phyloP scores from a whole-genome alignment of 2,888 invertebrate species.

The Drosophila merina region DNA sequence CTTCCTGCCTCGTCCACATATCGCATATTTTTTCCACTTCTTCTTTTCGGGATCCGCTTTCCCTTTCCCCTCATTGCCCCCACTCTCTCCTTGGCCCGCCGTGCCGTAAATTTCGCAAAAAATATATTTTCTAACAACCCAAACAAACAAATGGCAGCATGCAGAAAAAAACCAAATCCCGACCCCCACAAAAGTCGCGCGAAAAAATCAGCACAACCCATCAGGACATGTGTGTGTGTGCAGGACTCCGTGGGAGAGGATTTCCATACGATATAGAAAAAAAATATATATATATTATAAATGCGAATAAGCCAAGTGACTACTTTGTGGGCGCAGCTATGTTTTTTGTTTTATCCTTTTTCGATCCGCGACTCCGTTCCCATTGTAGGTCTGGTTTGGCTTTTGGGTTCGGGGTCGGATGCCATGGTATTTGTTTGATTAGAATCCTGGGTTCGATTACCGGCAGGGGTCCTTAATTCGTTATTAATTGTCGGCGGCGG shows the following conservation, averaged over 20 bases:
- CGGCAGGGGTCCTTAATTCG: constrained; percentile 43
- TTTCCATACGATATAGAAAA: constrained; percentile 61
- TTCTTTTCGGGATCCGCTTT: constrained; percentile 41
- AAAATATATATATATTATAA: constrained; percentile 57
- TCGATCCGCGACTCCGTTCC: not conserved
- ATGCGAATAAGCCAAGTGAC: constrained; percentile 57
- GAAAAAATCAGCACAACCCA: constrained; percentile 60
- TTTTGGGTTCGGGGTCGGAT: constrained; percentile 22
- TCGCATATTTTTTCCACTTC: constrained; percentile 57
- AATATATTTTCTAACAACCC: constrained; percentile 80
- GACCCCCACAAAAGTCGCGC: constrained; percentile 71
- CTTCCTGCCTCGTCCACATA: constrained; percentile 64
- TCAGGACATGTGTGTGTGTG: constrained; percentile 27
- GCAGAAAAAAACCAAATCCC: constrained; percentile 60
- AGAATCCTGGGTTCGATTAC: constrained; percentile 50
- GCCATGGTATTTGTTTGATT: constrained; percentile 59
- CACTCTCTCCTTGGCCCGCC: constrained; percentile 24
- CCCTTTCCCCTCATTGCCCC: constrained; percentile 7
- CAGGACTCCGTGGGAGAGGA: constrained; percentile 36
- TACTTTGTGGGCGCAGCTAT: constrained; percentile 44
- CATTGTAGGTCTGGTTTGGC: not conserved
- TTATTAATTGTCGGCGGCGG: constrained; percentile 41
- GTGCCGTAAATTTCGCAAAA: constrained; percentile 66
- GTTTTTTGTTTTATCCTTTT: constrained; percentile 10
- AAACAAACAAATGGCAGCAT: constrained; percentile 73